A percentile compares a stretch with the other conserved stretches of the same genome.
phyloP scores from a whole-genome alignment of 2,113 vertebrate species.

The Propithecus coquereli region DNA sequence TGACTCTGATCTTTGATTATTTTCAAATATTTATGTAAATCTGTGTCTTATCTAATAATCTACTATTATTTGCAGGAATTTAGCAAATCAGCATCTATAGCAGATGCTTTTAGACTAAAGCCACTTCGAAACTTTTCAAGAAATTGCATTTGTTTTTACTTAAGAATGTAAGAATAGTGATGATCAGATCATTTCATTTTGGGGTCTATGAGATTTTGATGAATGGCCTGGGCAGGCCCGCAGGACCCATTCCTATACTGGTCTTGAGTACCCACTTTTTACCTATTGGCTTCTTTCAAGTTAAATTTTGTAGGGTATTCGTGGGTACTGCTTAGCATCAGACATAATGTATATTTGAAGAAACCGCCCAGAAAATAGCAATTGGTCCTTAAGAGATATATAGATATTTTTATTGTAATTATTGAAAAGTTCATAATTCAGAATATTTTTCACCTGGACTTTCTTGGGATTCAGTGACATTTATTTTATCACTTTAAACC shows the following conservation, averaged over 20 bases:
- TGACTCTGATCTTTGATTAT: constrained; percentile 76
- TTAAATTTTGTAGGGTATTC: not conserved
- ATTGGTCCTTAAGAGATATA: not conserved
- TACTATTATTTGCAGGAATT: constrained; percentile 66
- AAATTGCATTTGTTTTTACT: not conserved
- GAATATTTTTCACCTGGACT: not conserved
- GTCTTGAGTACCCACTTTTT: not conserved
- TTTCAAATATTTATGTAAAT: constrained; percentile 73
- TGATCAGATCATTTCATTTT: not conserved
- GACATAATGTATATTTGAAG: not conserved
- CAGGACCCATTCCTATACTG: not conserved
- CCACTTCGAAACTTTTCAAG: not conserved
- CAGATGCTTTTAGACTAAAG: constrained; percentile 25
- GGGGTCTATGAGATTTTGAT: not conserved
- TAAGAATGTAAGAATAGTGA: not conserved
- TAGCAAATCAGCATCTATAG: constrained; percentile 68
- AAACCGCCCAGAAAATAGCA: not conserved
- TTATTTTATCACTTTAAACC: not conserved
- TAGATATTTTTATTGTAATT: not conserved
- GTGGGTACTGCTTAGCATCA: not conserved
- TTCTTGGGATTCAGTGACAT: not conserved
- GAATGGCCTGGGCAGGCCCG: not conserved
- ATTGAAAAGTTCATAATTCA: not conserved
- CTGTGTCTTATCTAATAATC: constrained; percentile 58
- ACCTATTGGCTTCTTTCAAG: not conserved